phyloP scores from a whole-genome alignment of 2,113 vertebrate species.

The Actenoides hombroni region DNA sequence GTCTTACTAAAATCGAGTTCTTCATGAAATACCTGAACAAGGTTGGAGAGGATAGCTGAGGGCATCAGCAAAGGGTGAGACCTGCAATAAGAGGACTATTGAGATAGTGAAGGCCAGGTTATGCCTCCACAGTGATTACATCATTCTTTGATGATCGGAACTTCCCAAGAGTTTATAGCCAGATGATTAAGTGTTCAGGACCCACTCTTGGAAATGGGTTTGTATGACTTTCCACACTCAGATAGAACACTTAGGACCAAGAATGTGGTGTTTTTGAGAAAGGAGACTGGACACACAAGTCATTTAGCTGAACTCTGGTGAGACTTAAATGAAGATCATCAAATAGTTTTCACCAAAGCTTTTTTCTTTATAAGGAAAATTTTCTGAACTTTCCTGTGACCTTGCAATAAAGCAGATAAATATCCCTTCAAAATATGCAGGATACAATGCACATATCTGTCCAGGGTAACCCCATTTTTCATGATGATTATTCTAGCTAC shows the following conservation, averaged over 20 bases:
- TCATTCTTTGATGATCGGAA: background rate
- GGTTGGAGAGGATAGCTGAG: background rate
- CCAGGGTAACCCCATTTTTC: background rate
- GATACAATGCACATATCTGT: background rate
- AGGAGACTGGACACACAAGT: background rate
- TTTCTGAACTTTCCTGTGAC: background rate
- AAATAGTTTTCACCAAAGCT: background rate
- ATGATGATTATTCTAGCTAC: background rate
- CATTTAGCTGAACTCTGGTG: background rate
- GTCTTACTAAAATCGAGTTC: background rate
- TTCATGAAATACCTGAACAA: background rate
- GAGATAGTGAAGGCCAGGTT: background rate
- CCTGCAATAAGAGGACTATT: background rate
- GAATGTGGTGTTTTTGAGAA: background rate
- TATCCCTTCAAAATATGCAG: background rate
- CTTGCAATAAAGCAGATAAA: background rate
- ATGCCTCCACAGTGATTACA: background rate
- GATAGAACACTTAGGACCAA: background rate
- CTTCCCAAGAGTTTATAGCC: background rate
- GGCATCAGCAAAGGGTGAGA: background rate
- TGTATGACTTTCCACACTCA: background rate
- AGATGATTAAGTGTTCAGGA: background rate
- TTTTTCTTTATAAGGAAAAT: background rate
- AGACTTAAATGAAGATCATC: background rate
- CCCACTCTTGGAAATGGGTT: background rate